Conservation (phyloP, 2,888 invertebrate species). For the Incurvaria masculella region DNA sequence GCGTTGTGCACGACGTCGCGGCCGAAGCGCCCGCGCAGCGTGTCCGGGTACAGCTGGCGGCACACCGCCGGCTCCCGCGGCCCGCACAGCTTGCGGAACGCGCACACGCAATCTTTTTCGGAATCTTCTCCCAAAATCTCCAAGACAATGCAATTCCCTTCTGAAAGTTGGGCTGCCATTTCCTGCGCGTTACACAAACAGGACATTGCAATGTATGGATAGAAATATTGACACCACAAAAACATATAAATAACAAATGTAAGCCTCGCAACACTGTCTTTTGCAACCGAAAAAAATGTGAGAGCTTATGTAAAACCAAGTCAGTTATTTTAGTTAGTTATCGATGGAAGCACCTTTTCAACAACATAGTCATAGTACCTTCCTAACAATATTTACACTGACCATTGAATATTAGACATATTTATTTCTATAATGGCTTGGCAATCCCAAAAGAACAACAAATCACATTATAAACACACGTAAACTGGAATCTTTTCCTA, state of each 20-base stretch:
- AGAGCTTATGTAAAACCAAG: not conserved
- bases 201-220: not conserved
- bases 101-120: constrained; percentile 54
- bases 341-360: not conserved
- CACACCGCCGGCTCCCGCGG: constrained; percentile 66
- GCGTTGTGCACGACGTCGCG: constrained; percentile 77
- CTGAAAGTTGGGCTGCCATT: constrained; percentile 78
- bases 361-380: too few relatives aligned
- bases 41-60: constrained; percentile 71
- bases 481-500: too few relatives aligned
- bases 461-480: too few relatives aligned
- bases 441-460: too few relatives aligned
- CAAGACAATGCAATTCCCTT: constrained; percentile 81
- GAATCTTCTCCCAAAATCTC: constrained; percentile 65
- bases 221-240: not conserved
- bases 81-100: constrained; percentile 81
- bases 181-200: constrained; percentile 38
- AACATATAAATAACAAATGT: not conserved
- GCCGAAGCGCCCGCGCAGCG: constrained; percentile 82
- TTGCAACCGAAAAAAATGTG: not conserved
- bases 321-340: not conserved
- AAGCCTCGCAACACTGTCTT: not conserved
- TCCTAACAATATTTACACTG: too few relatives aligned
- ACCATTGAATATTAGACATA: too few relatives aligned
- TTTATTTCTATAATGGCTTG: too few relatives aligned